phyloP scores from a whole-genome alignment of 1,140 invertebrate species.

The Cherax destructor region DNA sequence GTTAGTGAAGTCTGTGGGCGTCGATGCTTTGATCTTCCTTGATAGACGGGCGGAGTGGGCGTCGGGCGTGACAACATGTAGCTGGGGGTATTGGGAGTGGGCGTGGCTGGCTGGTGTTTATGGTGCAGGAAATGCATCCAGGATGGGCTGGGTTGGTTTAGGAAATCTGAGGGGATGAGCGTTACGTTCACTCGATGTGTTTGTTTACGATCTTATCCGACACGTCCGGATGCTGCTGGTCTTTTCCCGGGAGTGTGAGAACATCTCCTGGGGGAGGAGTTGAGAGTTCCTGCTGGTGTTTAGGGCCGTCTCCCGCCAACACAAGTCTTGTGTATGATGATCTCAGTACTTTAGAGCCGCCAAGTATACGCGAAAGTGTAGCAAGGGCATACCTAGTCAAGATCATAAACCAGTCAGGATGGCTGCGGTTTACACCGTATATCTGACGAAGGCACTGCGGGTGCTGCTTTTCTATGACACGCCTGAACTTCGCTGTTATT shows the following conservation, averaged over 20 bases:
- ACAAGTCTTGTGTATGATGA: slow-evolving; percentile 17
- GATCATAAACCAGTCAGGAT: slow-evolving; percentile 13
- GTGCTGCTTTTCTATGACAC: no score
- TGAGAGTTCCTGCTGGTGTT: background rate
- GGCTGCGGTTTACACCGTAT: slow-evolving; percentile 1
- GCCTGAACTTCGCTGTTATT: no score
- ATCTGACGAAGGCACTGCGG: no score
- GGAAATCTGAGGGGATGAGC: slow-evolving; percentile 21
- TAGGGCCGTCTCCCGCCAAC: slow-evolving; percentile 22
- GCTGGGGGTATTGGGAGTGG: slow-evolving; percentile 19
- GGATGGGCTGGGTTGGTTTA: slow-evolving; percentile 9
- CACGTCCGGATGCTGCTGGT: background rate
- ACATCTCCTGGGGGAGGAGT: background rate
- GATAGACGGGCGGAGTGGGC: slow-evolving; percentile 50
- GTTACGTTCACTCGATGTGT: slow-evolving; percentile 16
- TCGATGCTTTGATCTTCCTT: slow-evolving; percentile 56
- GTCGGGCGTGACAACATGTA: slow-evolving; percentile 44
- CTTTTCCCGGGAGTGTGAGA: background rate
- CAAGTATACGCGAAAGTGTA: slow-evolving; percentile 23
- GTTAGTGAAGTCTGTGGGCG: slow-evolving; percentile 44
- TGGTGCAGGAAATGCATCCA: background rate
- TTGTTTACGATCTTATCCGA: slow-evolving; percentile 38
- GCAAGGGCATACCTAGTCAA: background rate
- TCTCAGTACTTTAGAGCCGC: slow-evolving; percentile 5
- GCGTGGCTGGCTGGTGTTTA: slow-evolving; percentile 10